phyloP scores from a whole-genome alignment of 2,113 vertebrate species.

The Cardinalis cardinalis region DNA sequence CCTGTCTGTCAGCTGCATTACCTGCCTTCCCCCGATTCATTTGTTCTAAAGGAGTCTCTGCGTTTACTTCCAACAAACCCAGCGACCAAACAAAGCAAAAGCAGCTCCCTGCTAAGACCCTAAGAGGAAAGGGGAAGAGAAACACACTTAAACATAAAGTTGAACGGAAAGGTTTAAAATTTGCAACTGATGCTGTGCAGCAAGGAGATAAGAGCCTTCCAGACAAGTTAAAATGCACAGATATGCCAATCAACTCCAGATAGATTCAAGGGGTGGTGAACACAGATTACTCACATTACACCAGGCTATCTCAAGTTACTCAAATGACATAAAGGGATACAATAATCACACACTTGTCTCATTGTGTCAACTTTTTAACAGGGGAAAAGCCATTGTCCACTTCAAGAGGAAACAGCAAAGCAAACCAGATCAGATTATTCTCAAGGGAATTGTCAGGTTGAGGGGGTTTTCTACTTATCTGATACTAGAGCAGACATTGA shows the following conservation, averaged over 20 bases:
- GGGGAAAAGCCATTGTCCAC: conserved; percentile 67
- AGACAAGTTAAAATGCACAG: conserved; percentile 49
- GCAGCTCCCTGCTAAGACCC: not conserved
- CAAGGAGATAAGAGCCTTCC: conserved; percentile 52
- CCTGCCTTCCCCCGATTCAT: not conserved
- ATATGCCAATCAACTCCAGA: conserved; percentile 52
- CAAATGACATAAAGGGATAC: conserved; percentile 60
- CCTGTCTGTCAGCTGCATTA: conserved; percentile 50
- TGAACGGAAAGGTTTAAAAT: conserved; percentile 55
- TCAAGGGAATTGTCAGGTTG: conserved; percentile 64
- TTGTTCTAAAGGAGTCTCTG: conserved; percentile 4
- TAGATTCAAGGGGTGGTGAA: conserved; percentile 42
- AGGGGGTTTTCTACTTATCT: conserved; percentile 41
- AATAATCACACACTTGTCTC: conserved; percentile 72
- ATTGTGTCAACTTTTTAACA: conserved; percentile 65
- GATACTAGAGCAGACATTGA: conserved; percentile 18
- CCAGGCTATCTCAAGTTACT: conserved; percentile 49
- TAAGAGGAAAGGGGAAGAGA: conserved; percentile 4
- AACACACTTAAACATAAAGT: conserved; percentile 51
- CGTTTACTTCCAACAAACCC: conserved; percentile 49
- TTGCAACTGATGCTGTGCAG: conserved; percentile 32
- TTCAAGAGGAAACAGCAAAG: conserved; percentile 61
- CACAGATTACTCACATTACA: conserved; percentile 33
- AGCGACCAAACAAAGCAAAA: conserved; percentile 13
- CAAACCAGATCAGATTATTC: conserved; percentile 65